Conservation (phyloP, 1,140 invertebrate genomes). For the Cotesia vestalis region DNA sequence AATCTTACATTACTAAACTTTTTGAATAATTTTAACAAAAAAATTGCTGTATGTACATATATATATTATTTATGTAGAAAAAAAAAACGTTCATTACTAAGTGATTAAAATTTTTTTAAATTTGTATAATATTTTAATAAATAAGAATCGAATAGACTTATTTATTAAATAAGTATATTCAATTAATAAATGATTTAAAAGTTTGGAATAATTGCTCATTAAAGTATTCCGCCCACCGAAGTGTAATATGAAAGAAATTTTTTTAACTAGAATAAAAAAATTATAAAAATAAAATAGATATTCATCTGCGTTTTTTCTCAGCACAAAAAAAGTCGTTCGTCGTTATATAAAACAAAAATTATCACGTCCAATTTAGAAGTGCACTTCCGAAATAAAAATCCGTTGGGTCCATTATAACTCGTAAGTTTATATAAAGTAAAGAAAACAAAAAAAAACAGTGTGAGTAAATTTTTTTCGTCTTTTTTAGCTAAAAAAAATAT, state of each 20-base stretch:
- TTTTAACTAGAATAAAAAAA: conserved; percentile 43
- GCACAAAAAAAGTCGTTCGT: conserved; percentile 1
- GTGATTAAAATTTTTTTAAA: background rate
- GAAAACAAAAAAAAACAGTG: conserved; percentile 16
- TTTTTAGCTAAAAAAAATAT: conserved; percentile 9
- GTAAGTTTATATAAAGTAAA: conserved; percentile 1
- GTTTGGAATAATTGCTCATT: conserved; percentile 41
- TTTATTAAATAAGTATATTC: conserved; percentile 21
- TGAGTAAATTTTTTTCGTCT: background rate
- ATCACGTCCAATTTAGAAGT: conserved; percentile 37
- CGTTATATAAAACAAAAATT: conserved; percentile 18
- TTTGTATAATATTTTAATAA: background rate
- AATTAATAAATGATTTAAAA: conserved; percentile 21
- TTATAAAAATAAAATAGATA: conserved; percentile 22
- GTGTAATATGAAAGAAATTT: conserved; percentile 30
- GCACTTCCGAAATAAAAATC: conserved; percentile 34
- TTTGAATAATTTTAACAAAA: no score
- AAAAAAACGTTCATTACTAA: background rate
- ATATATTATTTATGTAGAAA: conserved; percentile 10
- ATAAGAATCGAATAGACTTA: conserved; percentile 6
- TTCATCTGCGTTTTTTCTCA: conserved; percentile 8
- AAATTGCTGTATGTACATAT: no score
- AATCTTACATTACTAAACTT: no score
- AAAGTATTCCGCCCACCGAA: conserved; percentile 46
- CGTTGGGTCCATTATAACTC: conserved; percentile 40